These are phyloP conservation scores for Drosophila meridionalis DNA, from an alignment of 2,888 invertebrate genomes.

Conservation along the genomic window DNA sequence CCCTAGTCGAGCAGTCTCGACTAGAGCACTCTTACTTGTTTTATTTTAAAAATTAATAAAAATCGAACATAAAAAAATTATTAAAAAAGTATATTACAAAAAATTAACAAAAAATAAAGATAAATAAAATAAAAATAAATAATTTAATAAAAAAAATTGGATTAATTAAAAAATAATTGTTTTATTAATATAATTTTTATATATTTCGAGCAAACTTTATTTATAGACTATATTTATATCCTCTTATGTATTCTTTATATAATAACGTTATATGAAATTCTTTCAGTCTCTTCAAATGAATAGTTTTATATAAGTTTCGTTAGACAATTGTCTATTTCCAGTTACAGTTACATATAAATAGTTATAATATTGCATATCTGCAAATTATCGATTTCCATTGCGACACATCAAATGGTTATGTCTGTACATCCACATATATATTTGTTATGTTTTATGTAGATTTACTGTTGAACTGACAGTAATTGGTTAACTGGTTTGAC, in stretches of 20 bases:
- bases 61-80: too few relatives aligned
- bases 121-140: too few relatives aligned
- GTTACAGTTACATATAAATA: not conserved
- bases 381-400: not conserved
- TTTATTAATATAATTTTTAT: too few relatives aligned
- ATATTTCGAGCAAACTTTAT: too few relatives aligned
- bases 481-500: constrained; percentile 25
- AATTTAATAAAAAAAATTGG: too few relatives aligned
- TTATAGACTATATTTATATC: not conserved
- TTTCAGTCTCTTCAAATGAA: not conserved
- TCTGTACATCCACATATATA: not conserved
- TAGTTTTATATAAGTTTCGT: not conserved
- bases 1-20: too few relatives aligned
- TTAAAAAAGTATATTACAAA: too few relatives aligned
- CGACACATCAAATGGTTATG: not conserved
- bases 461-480: constrained; percentile 24
- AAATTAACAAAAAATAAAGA: too few relatives aligned
- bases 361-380: not conserved
- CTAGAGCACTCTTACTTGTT: too few relatives aligned
- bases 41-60: too few relatives aligned
- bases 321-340: not conserved
- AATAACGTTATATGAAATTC: not conserved
- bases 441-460: not conserved
- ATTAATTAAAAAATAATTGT: too few relatives aligned
- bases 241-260: not conserved